These are phyloP conservation scores for Onychomys arenicola DNA, from an alignment of 2,797 vertebrate genomes.

Conservation along the genomic window DNA sequence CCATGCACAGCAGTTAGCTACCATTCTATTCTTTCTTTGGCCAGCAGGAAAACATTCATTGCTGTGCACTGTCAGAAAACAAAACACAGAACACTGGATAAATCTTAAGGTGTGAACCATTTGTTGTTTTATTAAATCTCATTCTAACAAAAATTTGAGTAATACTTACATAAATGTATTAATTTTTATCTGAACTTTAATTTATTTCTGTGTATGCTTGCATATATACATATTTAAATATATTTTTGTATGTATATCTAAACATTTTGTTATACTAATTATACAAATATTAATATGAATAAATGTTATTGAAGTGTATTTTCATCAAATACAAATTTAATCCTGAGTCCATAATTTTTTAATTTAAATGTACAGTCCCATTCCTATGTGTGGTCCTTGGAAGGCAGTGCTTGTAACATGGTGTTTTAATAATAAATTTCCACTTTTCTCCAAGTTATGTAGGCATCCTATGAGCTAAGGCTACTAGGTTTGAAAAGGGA, in stretches of 20 bases:
- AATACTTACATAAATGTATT: background rate
- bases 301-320: background rate
- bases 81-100: background rate
- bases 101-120: background rate
- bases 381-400: background rate
- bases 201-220: background rate
- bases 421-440: background rate
- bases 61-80: background rate
- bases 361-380: background rate
- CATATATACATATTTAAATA: fast-evolving
- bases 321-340: background rate
- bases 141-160: background rate
- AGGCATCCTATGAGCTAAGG: background rate
- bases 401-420: background rate
- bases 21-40: background rate
- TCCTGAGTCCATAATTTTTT: background rate
- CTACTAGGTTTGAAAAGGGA: background rate
- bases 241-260: background rate
- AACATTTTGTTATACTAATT: background rate
- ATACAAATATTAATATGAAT: background rate
- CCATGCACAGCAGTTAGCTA: background rate
- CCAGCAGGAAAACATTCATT: background rate
- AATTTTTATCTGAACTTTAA: background rate
- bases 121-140: background rate
- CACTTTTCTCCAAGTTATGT: background rate